A percentile compares a stretch with the other conserved stretches of the same genome.
Conservation (phyloP, 2,113 vertebrate species). For the Pelvicachromis taeniatus region DNA sequence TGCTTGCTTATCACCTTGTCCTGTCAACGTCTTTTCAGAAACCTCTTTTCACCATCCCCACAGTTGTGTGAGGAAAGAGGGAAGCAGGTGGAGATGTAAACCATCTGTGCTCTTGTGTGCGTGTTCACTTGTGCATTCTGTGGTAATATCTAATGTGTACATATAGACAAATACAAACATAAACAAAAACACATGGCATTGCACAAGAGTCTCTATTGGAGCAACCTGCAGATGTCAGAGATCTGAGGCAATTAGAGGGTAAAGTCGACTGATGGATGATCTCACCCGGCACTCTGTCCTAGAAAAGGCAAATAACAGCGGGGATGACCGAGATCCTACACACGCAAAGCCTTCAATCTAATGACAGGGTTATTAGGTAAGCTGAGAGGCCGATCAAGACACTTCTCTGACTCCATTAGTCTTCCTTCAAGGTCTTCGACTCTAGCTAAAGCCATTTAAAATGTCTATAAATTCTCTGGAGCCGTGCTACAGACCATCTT, state of each 20-base stretch:
- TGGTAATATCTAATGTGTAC: not conserved
- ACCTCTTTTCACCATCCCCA: not conserved
- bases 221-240: constrained; percentile 47
- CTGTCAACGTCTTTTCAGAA: not conserved
- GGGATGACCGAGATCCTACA: not conserved
- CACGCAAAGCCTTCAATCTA: constrained; percentile 47
- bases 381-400: constrained; percentile 58
- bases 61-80: not conserved
- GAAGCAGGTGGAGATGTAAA: not conserved
- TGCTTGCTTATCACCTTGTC: not conserved
- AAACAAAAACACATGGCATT: not conserved
- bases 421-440: constrained; percentile 41
- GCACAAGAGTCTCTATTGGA: not conserved
- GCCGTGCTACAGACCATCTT: constrained; percentile 48
- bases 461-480: constrained; percentile 62
- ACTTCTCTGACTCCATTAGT: constrained; percentile 50
- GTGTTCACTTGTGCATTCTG: not conserved
- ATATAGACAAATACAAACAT: not conserved
- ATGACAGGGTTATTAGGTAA: constrained; percentile 62
- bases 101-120: not conserved
- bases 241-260: constrained; percentile 47
- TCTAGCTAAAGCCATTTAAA: constrained; percentile 61
- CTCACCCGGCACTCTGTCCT: constrained; percentile 36
- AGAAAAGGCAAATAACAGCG: constrained; percentile 51
- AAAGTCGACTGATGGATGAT: constrained; percentile 55